Evolutionary conservation across 2,888 invertebrate species (phyloP).

Genomic region (Miltochrista miniata): DNA sequence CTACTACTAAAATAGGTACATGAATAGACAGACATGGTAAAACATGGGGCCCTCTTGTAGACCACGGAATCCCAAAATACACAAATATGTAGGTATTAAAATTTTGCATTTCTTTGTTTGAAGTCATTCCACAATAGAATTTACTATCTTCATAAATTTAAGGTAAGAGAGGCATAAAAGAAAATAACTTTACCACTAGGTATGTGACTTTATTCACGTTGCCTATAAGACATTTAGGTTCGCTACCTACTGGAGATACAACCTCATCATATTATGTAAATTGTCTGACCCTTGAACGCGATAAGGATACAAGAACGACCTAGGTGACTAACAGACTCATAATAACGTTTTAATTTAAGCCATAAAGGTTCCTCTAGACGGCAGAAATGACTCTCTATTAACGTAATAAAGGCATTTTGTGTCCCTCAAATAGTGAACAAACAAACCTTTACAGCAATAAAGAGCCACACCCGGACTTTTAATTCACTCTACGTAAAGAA

Average conservation of each 20-base stretch:
- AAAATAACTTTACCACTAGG: too few relatives aligned
- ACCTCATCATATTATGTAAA: slow-evolving; percentile 15
- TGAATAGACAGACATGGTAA: too few relatives aligned
- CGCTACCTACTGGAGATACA: slow-evolving; percentile 9
- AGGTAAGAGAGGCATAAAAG: too few relatives aligned
- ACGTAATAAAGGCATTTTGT: slow-evolving; percentile 63
- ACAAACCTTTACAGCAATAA: slow-evolving; percentile 52
- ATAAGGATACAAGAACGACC: slow-evolving; percentile 14
- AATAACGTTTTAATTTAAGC: slow-evolving; percentile 54
- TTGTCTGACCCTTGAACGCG: slow-evolving; percentile 12
- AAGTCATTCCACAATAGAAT: too few relatives aligned
- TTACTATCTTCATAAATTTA: too few relatives aligned
- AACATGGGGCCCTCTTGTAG: too few relatives aligned
- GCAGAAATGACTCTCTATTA: slow-evolving; percentile 54
- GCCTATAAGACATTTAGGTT: not conserved
- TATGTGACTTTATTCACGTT: too few relatives aligned
- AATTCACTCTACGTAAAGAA: slow-evolving; percentile 35
- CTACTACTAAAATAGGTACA: too few relatives aligned
- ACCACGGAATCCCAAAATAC: too few relatives aligned
- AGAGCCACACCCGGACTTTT: slow-evolving; percentile 35
- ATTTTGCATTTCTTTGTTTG: too few relatives aligned
- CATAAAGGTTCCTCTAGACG: slow-evolving; percentile 45
- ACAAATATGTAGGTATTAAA: too few relatives aligned
- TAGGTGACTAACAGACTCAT: slow-evolving; percentile 32
- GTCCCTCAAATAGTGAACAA: slow-evolving; percentile 52